Evolutionary conservation across 2,888 invertebrate species (phyloP).

Genomic region (Mesorhabditis belari): DNA sequence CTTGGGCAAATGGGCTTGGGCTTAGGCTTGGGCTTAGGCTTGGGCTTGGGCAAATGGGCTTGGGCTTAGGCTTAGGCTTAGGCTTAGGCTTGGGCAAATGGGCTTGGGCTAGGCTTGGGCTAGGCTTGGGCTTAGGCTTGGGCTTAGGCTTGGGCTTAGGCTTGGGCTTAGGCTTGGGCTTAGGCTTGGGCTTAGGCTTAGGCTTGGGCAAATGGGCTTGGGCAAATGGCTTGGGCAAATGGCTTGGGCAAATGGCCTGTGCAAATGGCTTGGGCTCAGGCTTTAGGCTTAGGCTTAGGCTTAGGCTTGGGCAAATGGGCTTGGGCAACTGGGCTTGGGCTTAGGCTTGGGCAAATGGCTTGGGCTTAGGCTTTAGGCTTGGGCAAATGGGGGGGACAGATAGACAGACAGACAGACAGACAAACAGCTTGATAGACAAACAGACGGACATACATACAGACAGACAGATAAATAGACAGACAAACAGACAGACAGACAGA

Average conservation of each 20-base stretch:
- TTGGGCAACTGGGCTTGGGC: too few relatives aligned
- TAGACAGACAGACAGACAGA: too few relatives aligned
- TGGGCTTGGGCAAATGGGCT: too few relatives aligned
- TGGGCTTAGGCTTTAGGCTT: not conserved
- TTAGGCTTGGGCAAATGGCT: too few relatives aligned
- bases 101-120: not conserved
- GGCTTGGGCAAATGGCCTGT: too few relatives aligned
- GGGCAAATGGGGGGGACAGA: conserved; percentile 19
- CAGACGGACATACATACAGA: too few relatives aligned
- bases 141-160: not conserved
- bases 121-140: not conserved
- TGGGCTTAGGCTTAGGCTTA: not conserved
- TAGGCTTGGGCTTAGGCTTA: not conserved
- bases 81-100: not conserved
- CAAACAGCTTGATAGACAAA: too few relatives aligned
- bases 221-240: not conserved
- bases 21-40: not conserved
- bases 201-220: not conserved
- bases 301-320: not conserved
- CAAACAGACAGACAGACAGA: too few relatives aligned
- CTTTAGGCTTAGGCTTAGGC: not conserved
- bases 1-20: too few relatives aligned
- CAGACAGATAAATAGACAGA: too few relatives aligned
- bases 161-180: not conserved
- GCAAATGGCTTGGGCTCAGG: too few relatives aligned